A percentile compares a stretch with the other conserved stretches of the same genome.
These are phyloP conservation scores for Troides oblongomaculatus DNA, from an alignment of 2,888 invertebrate genomes.

Conservation along the genomic window DNA sequence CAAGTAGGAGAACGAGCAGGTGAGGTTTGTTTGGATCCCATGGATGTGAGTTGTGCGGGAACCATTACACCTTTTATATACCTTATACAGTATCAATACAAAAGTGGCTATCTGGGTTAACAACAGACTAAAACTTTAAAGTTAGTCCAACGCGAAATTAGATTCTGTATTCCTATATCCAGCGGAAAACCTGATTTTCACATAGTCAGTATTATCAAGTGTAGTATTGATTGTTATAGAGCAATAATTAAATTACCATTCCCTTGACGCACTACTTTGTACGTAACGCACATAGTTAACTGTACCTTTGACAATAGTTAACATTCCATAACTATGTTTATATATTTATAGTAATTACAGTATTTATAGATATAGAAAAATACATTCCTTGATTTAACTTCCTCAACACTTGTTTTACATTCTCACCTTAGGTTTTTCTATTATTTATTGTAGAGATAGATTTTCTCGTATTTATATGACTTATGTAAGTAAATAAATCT, in stretches of 20 bases:
- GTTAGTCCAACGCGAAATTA: too few species aligned
- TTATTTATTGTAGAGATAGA: conserved; percentile 62
- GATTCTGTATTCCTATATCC: too few species aligned
- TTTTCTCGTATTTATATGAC: conserved; percentile 47
- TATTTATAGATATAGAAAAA: not conserved
- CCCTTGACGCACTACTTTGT: not conserved
- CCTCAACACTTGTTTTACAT: conserved; percentile 26
- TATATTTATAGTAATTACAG: conserved; percentile 2
- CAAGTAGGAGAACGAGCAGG: too few species aligned
- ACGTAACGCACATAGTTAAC: not conserved
- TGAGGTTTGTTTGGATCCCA: too few species aligned
- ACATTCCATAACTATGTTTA: conserved; percentile 20
- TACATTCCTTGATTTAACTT: not conserved
- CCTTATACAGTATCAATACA: too few species aligned
- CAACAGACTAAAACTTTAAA: too few species aligned
- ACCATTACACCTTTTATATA: too few species aligned
- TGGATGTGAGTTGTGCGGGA: too few species aligned
- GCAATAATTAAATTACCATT: conserved; percentile 10
- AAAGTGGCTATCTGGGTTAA: too few species aligned
- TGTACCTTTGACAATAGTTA: conserved; percentile 11
- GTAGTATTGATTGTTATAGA: conserved; percentile 7
- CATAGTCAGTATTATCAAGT: not conserved
- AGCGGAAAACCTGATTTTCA: not conserved
- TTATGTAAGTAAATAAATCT: conserved; percentile 31
- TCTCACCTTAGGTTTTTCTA: conserved; percentile 56